A percentile compares a stretch with the other conserved stretches of the same genome.
These are phyloP conservation scores for Thalassoma bifasciatum DNA, from an alignment of 2,113 vertebrate species.

Conservation along the genomic window DNA sequence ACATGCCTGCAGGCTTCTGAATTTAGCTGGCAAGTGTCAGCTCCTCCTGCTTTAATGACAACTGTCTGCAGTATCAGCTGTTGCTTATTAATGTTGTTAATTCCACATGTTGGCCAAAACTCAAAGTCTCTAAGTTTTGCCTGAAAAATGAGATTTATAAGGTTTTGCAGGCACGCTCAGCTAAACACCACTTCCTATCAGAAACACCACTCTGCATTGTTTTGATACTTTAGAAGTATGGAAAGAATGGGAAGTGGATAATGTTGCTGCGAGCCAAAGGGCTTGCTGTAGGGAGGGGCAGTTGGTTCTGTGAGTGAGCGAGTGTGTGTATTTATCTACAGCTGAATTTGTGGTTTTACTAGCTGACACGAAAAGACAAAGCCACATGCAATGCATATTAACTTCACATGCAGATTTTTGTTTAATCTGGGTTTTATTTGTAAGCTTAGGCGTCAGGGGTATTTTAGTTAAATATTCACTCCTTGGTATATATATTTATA, in stretches of 20 bases:
- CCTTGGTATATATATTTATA: slow-evolving; percentile 6
- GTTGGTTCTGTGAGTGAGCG: neutral
- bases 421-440: slow-evolving; percentile 36
- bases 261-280: slow-evolving; percentile 48
- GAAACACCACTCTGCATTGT: slow-evolving; percentile 31
- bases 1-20: slow-evolving; percentile 5
- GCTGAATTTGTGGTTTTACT: slow-evolving; percentile 31
- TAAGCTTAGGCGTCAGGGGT: neutral
- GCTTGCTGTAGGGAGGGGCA: slow-evolving; percentile 16
- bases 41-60: slow-evolving; percentile 13
- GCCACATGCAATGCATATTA: slow-evolving; percentile 32
- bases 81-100: slow-evolving; percentile 41
- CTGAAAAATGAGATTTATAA: slow-evolving; percentile 45
- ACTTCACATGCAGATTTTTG: slow-evolving; percentile 27
- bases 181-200: slow-evolving; percentile 44
- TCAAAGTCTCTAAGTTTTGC: slow-evolving; percentile 31
- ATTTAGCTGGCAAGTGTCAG: neutral
- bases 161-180: slow-evolving; percentile 10
- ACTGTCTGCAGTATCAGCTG: slow-evolving; percentile 31
- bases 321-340: neutral
- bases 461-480: slow-evolving; percentile 14
- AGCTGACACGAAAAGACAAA: slow-evolving; percentile 16
- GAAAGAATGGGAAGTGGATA: slow-evolving; percentile 56
- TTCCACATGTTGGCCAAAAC: slow-evolving; percentile 34
- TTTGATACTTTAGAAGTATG: slow-evolving; percentile 50